Conservation (phyloP, 2,797 vertebrate genomes). For the Rhynchonycteris naso region DNA sequence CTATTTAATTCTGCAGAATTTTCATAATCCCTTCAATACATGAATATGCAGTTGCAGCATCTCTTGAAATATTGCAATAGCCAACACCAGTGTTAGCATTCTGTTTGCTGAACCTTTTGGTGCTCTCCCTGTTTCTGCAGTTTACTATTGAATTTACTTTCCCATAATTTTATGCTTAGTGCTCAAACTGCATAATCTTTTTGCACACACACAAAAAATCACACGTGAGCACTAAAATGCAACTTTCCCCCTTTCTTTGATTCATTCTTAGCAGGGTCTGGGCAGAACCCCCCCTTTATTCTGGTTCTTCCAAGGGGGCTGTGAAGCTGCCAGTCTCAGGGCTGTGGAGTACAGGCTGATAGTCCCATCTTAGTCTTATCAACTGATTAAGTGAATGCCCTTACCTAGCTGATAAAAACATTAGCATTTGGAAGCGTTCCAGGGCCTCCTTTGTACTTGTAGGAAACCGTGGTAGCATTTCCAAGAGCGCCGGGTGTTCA, state of each 20-base stretch:
- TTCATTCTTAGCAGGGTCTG: constrained; percentile 21
- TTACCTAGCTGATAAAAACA: constrained; percentile 66
- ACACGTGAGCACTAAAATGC: background rate
- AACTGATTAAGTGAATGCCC: constrained; percentile 69
- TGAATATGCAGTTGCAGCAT: constrained; percentile 5
- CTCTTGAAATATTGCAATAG: constrained; percentile 3
- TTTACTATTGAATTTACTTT: constrained; percentile 61
- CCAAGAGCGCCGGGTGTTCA: constrained; percentile 90
- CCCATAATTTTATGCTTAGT: constrained; percentile 11
- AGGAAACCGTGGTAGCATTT: constrained; percentile 83
- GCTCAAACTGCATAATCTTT: constrained; percentile 55
- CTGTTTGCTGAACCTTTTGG: constrained; percentile 43
- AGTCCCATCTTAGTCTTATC: constrained; percentile 57
- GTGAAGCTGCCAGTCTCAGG: constrained; percentile 49
- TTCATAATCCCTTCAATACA: background rate
- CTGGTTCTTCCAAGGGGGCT: background rate
- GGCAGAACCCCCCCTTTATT: background rate
- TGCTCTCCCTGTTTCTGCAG: background rate
- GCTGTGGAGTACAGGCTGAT: constrained; percentile 45
- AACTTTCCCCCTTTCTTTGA: background rate
- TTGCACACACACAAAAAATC: constrained; percentile 19
- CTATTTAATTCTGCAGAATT: background rate
- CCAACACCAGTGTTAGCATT: background rate
- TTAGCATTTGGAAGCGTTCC: constrained; percentile 80
- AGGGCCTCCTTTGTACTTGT: constrained; percentile 78